A percentile compares a stretch with the other conserved stretches of the same genome.
phyloP scores from a whole-genome alignment of 2,797 vertebrate species.

The Pachyuromys duprasi region DNA sequence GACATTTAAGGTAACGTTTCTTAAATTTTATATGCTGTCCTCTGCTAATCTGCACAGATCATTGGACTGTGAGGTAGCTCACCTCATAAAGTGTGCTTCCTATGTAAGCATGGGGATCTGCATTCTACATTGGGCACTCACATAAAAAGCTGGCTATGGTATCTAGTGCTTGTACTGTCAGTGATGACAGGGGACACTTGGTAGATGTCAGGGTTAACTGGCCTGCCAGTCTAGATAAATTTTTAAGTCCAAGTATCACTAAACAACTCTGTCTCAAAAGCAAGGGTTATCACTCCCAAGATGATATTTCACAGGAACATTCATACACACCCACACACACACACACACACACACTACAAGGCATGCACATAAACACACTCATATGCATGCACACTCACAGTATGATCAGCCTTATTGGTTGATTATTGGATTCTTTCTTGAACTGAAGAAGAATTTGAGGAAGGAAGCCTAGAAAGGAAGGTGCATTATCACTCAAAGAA shows the following conservation, averaged over 20 bases:
- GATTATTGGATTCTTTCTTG: not conserved
- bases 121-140: not conserved
- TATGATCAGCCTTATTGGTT: not conserved
- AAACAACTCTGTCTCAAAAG: no score
- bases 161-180: not conserved
- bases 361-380: no score
- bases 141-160: not conserved
- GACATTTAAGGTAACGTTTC: not conserved
- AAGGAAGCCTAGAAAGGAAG: not conserved
- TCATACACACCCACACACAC: no score
- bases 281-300: no score
- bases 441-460: not conserved
- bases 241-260: not conserved
- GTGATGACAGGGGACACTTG: not conserved
- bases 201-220: not conserved
- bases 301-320: not conserved
- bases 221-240: not conserved
- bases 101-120: not conserved
- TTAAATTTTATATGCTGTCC: not conserved
- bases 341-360: no score
- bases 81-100: not conserved
- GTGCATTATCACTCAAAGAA: not conserved
- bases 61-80: not conserved
- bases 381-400: not conserved
- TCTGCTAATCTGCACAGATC: not conserved